Evolutionary conservation across 2,113 vertebrate genomes (phyloP).

Genomic region (Nothocercus nigrocapillus): DNA sequence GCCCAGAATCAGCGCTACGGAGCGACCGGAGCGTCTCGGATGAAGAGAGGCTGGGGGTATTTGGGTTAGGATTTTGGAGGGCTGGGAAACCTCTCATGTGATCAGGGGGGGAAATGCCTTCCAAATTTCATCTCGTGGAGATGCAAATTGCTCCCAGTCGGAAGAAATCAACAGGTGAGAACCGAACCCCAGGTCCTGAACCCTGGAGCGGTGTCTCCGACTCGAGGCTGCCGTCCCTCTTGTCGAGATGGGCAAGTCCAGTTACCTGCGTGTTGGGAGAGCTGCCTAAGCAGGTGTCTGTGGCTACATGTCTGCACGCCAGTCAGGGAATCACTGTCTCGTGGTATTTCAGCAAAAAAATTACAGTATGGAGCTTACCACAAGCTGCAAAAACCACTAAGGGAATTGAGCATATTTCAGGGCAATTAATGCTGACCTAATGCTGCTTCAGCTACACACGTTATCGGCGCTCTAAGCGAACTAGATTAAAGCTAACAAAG

Average conservation of each 20-base stretch:
- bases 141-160: not conserved
- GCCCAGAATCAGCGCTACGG: not conserved
- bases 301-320: not conserved
- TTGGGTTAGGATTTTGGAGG: not conserved
- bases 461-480: not conserved
- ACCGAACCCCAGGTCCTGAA: not conserved
- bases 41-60: too few relatives aligned
- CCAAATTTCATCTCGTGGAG: not conserved
- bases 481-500: not conserved
- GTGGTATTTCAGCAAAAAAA: fast-evolving
- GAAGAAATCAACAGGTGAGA: not conserved
- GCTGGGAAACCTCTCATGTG: not conserved
- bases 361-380: not conserved
- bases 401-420: not conserved
- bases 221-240: not conserved
- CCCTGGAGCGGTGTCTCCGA: not conserved
- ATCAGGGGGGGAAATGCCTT: not conserved
- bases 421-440: not conserved
- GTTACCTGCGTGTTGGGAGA: fast-evolving
- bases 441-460: not conserved
- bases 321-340: not conserved
- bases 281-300: fast-evolving
- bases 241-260: fast-evolving
- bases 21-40: too few relatives aligned
- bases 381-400: not conserved